Conservation (phyloP, 2,888 invertebrate genomes). For the Drepana falcataria region DNA sequence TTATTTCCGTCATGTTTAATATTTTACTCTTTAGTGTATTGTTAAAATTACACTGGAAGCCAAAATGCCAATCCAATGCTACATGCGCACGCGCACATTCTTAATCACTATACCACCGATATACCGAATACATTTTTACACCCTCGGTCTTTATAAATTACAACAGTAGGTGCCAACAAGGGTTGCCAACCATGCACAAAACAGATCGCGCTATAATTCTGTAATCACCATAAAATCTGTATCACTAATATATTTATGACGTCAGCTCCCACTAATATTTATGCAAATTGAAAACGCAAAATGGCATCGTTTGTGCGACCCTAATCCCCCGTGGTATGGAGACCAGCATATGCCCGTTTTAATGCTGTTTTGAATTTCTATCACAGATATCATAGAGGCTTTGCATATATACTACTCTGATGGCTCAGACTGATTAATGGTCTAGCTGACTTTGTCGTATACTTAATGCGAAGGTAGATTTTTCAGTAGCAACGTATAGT, state of each 20-base stretch:
- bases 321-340: constrained; percentile 50
- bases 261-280: constrained; percentile 74
- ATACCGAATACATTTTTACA: too few species aligned
- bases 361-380: constrained; percentile 22
- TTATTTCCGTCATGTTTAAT: too few species aligned
- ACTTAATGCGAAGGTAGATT: too few species aligned
- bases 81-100: too few species aligned
- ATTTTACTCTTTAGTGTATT: too few species aligned
- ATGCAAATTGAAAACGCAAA: constrained; percentile 78
- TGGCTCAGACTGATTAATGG: too few species aligned
- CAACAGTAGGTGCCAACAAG: constrained; percentile 13
- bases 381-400: constrained; percentile 2
- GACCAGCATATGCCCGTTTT: constrained; percentile 53
- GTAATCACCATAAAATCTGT: constrained; percentile 78
- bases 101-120: too few species aligned
- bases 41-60: too few species aligned
- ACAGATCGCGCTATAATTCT: constrained; percentile 57
- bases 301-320: constrained; percentile 68
- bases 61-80: too few species aligned
- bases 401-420: too few species aligned
- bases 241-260: constrained; percentile 78
- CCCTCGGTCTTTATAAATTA: not conserved
- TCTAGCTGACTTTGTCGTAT: too few species aligned
- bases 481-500: too few species aligned
- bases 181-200: constrained; percentile 40